These are phyloP conservation scores for Atherinomorus stipes DNA, from an alignment of 2,113 vertebrate genomes.

Conservation along the genomic window DNA sequence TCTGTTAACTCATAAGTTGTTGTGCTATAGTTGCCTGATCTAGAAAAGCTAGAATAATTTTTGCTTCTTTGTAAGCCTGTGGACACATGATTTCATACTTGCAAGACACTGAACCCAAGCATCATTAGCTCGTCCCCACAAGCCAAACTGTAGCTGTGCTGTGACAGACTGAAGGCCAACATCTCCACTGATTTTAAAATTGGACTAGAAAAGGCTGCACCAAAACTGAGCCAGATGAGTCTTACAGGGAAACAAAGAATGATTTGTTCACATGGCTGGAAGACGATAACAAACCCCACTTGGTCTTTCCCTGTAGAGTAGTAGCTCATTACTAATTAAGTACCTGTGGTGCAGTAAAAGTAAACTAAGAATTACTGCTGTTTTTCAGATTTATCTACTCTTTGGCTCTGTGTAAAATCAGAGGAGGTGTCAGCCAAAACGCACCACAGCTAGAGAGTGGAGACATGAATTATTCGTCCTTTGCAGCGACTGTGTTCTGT, in stretches of 20 bases:
- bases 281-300: not conserved
- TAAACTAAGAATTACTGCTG: not conserved
- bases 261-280: constrained; percentile 1
- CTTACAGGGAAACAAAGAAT: constrained; percentile 5
- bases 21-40: constrained; percentile 39
- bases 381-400: constrained; percentile 1
- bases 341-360: not conserved
- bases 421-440: constrained; percentile 22
- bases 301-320: not conserved
- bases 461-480: constrained; percentile 62
- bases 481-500: constrained; percentile 59
- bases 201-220: not conserved
- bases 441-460: constrained; percentile 29
- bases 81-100: constrained; percentile 8
- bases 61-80: constrained; percentile 38
- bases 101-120: constrained; percentile 3
- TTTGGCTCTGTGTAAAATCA: constrained; percentile 37
- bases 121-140: constrained; percentile 55
- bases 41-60: constrained; percentile 43
- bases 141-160: constrained; percentile 27
- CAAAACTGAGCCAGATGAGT: constrained; percentile 21
- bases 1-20: constrained; percentile 28
- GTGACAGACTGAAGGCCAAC: constrained; percentile 22
- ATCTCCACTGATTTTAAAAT: constrained; percentile 43
- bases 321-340: not conserved